Evolutionary conservation across 2,888 invertebrate genomes (phyloP), one percentile per base, ranked within the genome.

Genomic region (Trachelus troglodyta): DNA sequence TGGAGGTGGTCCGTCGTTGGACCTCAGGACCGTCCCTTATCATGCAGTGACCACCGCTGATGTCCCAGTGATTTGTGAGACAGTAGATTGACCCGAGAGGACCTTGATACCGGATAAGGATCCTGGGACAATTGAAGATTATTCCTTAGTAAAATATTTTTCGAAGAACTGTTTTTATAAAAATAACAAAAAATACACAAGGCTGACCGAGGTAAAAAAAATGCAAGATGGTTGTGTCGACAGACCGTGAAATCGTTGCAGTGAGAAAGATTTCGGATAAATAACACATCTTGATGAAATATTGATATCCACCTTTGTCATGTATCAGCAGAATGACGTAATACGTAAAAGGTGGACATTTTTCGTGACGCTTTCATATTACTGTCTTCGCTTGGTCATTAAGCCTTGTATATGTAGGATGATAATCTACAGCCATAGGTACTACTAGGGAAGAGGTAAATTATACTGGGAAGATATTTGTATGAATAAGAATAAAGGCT

Each of bases 51-150:
- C 79, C 79, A 73, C 75, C 73, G 73, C 75, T 76, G 75, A 80
- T 79, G 78, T 76, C 78, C 76, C 69, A 69, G 78, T 83, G 83
- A 83, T 83, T 83, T 83, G 83, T 81, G 81, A 81, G 75, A 79
- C 34, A 2, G 12, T 35, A 69, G 56, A 40, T 56, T 56, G 77
- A 79, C 73, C 74, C 33, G 69, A 73, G 33, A 75, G 76, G 77
- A 75, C 80, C 76, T 79, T 79, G 56, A 23, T 56, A 23, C 9
- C 23, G 23, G 56, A 56, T 56, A 56, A 56, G 56, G 2, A 56
- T 56, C 2, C 56, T 23, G 23, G 56, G 23, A 23, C 56, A 56
- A 56, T 56, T 9, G 23, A 56, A 56, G 56, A 9, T 56, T 56
- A 23, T 23, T 56, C 9, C 23, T 56, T 23, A 0, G 23, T 56